phyloP scores from a whole-genome alignment of 2,888 invertebrate species.

The Trachelus iudaicus region DNA sequence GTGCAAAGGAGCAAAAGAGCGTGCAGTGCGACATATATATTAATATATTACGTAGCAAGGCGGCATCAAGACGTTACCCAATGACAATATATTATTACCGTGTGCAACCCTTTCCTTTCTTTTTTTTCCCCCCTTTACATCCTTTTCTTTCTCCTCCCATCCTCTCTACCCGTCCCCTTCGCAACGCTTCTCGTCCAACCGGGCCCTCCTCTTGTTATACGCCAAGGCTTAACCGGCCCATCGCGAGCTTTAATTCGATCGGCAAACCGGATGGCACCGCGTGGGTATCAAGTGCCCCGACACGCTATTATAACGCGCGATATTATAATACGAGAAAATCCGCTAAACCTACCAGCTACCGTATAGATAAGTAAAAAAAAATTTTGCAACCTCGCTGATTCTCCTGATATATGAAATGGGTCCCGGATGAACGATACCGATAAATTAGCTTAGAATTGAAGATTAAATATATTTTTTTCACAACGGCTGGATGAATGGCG shows the following conservation, averaged over 20 bases:
- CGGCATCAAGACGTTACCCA: constrained; percentile 52
- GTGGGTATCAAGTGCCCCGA: constrained; percentile 16
- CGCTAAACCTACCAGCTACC: neutral
- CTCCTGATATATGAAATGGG: neutral
- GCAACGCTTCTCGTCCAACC: neutral
- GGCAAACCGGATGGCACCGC: constrained; percentile 22
- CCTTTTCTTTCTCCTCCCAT: constrained; percentile 8
- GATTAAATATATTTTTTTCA: neutral
- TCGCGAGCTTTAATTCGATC: constrained; percentile 36
- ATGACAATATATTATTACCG: constrained; percentile 56
- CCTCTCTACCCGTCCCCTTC: constrained; percentile 14
- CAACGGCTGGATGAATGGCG: neutral
- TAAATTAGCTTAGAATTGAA: neutral
- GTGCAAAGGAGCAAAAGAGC: neutral
- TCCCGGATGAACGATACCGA: no score
- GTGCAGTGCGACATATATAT: constrained; percentile 24
- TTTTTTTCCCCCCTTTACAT: constrained; percentile 22
- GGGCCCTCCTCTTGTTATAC: constrained; percentile 23
- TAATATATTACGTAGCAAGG: constrained; percentile 48
- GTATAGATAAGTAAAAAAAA: neutral
- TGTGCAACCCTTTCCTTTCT: constrained; percentile 31
- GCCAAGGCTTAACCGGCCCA: constrained; percentile 35
- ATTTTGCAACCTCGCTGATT: neutral
- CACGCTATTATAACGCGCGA: neutral
- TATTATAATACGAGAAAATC: neutral